Evolutionary conservation across 2,113 vertebrate genomes (phyloP), one percentile per base, ranked within the genome.

Genomic region (Pterophyllum scalare): DNA sequence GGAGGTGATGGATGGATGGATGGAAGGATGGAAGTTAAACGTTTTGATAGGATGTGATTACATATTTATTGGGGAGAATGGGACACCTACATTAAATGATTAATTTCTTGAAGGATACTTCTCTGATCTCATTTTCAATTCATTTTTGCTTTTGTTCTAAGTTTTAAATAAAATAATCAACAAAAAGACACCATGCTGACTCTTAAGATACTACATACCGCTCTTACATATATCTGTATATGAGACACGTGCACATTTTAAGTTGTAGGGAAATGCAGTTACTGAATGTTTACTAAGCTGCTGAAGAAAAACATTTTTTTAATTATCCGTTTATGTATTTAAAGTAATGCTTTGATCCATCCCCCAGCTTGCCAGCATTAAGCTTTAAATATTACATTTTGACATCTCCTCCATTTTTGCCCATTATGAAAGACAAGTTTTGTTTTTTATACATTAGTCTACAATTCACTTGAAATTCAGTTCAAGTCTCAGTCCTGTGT

Each of bases 341-440:
- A 22, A 26, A 67, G 65, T 52, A 52, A 52, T 49, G 24, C 1
- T 0, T 70, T 28, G 5, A 49, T 70, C 24, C 24, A 49, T 28
- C 24, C 65, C 24, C 17, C n/a, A n/a, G n/a, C 19, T 28, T 22
- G 15, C 5, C 46, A 19, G 40, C 5, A 0, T 49, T 28, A 46
- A 17, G 0, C 19, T 70, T 31, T 20, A 7, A 13, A 28, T 70
- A 28, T 1, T 1, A 28, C 7, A 70, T 49, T 28, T 28, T 70
- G 26, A 28, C 1, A 5, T 52, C 28, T 70, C 10, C 43, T 52
- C 24, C 49, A 31, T 28, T 3, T 49, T 52, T 49, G 3, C 15
- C 8, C 24, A 49, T 20, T 28, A 70, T 19, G 2, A 3, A 54
- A 52, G 17, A 46, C 19, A 17, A 52, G 17, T 52, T 52, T 52